phyloP scores from a whole-genome alignment of 2,797 vertebrate species.

The Rhinatrema bivittatum region DNA sequence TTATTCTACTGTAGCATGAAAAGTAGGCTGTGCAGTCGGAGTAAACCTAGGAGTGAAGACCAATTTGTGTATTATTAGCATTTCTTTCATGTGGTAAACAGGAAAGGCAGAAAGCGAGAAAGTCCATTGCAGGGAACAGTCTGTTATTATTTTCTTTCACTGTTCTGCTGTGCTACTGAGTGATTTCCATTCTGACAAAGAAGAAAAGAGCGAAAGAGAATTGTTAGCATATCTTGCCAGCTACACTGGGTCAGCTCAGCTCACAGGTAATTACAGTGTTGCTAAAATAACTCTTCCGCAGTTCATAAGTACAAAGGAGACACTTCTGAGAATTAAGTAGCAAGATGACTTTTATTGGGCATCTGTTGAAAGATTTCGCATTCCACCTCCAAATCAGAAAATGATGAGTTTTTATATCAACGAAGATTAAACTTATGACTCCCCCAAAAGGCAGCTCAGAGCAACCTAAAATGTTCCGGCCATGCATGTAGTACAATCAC shows the following conservation, averaged over 20 bases:
- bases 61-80: constrained; percentile 6
- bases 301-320: constrained; percentile 43
- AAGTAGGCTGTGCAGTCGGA: no score
- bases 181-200: constrained; percentile 20
- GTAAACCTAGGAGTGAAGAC: constrained; percentile 17
- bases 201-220: constrained; percentile 8
- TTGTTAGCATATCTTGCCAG: constrained; percentile 10
- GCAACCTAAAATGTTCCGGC: constrained; percentile 34
- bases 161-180: constrained; percentile 4
- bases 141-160: constrained; percentile 3
- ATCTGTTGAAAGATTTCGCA: constrained; percentile 52
- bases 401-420: constrained; percentile 60
- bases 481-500: constrained; percentile 28
- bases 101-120: constrained; percentile 11
- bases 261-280: constrained; percentile 40
- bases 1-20: no score
- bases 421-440: constrained; percentile 38
- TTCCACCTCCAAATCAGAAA: constrained; percentile 54
- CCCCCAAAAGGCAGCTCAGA: constrained; percentile 38
- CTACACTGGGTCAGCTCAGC: constrained; percentile 19
- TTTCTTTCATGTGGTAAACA: constrained; percentile 1
- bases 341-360: constrained; percentile 46
- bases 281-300: constrained; percentile 25
- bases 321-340: constrained; percentile 58
- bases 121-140: constrained; percentile 7